Percentiles rank a stretch among this genome's conserved stretches.
These are phyloP conservation scores for Eurytemora carolleeae DNA, from an alignment of 1,140 invertebrate species.

Conservation along the genomic window DNA sequence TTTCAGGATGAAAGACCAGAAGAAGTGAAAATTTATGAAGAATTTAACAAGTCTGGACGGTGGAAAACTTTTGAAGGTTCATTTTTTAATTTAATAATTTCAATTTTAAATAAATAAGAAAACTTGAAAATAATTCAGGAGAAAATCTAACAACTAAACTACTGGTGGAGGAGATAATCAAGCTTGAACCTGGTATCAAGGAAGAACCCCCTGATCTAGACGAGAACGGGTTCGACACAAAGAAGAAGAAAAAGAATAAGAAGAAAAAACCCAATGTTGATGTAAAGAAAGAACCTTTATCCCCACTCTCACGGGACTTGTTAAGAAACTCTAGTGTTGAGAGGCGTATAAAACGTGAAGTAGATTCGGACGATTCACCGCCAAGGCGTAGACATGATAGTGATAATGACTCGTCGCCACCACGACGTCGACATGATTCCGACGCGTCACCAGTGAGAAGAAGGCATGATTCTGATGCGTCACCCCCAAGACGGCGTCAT, in stretches of 20 bases:
- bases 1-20: background rate
- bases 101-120: too few species aligned
- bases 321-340: too few species aligned
- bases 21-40: background rate
- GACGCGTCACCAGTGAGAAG: conserved; percentile 21
- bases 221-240: background rate
- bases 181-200: background rate
- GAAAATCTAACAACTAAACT: background rate
- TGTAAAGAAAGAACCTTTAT: background rate
- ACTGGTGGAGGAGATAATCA: background rate
- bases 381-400: conserved; percentile 9
- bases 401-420: conserved; percentile 21
- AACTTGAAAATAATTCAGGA: too few species aligned
- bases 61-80: background rate
- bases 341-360: too few species aligned
- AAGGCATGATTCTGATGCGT: conserved; percentile 16
- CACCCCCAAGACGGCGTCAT: conserved; percentile 19
- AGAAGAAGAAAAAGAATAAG: background rate
- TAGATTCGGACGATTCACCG: background rate
- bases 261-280: background rate
- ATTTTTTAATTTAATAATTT: background rate
- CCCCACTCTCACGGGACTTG: too few species aligned
- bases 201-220: background rate
- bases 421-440: conserved; percentile 19
- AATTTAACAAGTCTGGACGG: background rate